phyloP scores from a whole-genome alignment of 2,888 invertebrate species.

The Gisinianus flammeolus region DNA sequence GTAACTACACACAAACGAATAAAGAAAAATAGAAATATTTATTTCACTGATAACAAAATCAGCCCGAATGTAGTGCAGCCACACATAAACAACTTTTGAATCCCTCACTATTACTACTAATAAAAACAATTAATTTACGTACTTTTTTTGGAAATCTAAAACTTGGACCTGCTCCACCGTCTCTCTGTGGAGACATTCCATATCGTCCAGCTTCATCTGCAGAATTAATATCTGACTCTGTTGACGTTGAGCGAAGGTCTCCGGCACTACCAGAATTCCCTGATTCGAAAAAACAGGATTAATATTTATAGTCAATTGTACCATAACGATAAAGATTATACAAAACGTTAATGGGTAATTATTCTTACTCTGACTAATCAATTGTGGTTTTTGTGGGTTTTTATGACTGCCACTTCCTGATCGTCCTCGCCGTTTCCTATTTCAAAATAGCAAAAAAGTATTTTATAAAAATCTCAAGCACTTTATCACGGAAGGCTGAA shows the following conservation, averaged over 20 bases:
- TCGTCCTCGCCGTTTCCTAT: slow-evolving; percentile 64
- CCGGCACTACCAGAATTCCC: slow-evolving; percentile 56
- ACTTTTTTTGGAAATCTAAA: slow-evolving; percentile 90
- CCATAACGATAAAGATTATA: no score
- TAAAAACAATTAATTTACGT: slow-evolving; percentile 28
- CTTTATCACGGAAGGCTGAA: not conserved
- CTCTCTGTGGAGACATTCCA: slow-evolving; percentile 50
- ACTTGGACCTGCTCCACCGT: slow-evolving; percentile 67
- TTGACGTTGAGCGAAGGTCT: slow-evolving; percentile 67
- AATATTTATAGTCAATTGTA: no score
- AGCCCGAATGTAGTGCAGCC: no score
- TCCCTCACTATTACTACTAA: not conserved
- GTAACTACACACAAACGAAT: slow-evolving; percentile 63
- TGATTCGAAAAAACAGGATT: no score
- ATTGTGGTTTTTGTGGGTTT: slow-evolving; percentile 49
- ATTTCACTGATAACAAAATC: no score
- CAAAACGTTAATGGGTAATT: no score
- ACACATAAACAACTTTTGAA: no score
- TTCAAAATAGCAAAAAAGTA: slow-evolving; percentile 30
- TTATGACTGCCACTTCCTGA: slow-evolving; percentile 31
- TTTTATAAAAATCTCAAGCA: not conserved
- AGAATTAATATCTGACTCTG: slow-evolving; percentile 76
- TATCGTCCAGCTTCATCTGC: slow-evolving; percentile 69
- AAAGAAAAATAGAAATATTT: slow-evolving; percentile 6
- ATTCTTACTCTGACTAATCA: slow-evolving; percentile 56